Conservation (phyloP, 2,113 vertebrate genomes). For the Octodon degus region DNA sequence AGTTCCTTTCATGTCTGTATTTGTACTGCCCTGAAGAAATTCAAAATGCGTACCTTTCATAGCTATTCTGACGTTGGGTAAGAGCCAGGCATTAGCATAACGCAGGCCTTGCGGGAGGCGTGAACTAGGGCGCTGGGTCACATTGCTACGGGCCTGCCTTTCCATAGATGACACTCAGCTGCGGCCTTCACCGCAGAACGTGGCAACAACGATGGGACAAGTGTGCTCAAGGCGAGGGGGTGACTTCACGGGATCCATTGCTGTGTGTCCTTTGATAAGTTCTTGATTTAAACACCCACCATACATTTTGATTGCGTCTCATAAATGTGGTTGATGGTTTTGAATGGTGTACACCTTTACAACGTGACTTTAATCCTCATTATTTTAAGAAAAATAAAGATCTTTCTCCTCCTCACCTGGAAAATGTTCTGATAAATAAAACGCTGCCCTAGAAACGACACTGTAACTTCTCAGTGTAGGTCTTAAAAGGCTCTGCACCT, state of each 20-base stretch:
- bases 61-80: not conserved
- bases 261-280: not conserved
- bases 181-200: not conserved
- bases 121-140: not conserved
- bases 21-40: not conserved
- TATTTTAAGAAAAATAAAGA: not conserved
- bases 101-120: not conserved
- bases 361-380: not conserved
- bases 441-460: not conserved
- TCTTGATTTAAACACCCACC: not conserved
- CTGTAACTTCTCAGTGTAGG: not conserved
- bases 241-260: not conserved
- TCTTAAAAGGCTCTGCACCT: not conserved
- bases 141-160: not conserved
- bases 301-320: not conserved
- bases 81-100: not conserved
- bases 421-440: not conserved
- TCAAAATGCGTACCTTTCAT: not conserved
- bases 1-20: not conserved
- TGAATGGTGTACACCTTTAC: not conserved
- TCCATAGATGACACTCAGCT: not conserved
- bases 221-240: not conserved
- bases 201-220: not conserved
- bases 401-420: not conserved
- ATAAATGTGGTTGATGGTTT: too few relatives aligned